Evolutionary conservation across 2,113 vertebrate species (phyloP), one percentile per base, ranked within the genome.

Genomic region (Synodontis membranacea): DNA sequence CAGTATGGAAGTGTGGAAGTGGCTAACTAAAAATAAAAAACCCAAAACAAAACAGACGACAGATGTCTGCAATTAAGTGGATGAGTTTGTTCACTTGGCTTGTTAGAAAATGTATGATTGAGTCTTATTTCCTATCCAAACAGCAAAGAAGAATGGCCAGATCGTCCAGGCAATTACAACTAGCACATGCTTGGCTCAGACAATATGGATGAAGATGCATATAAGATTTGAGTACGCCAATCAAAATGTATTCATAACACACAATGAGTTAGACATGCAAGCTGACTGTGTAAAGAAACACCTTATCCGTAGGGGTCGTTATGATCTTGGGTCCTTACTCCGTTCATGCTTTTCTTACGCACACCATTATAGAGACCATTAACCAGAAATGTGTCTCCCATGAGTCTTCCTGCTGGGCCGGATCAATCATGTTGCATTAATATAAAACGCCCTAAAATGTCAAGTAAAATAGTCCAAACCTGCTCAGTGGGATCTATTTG

Each of bases 401-500:
- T 39, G 82, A 87, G 62, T 84, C 39, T 72, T 34, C 46, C 23
- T 39, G 70, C 54, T 31, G 60, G 42, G 37, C 17, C 34, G 54
- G 83, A 60, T 84, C 70, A 84, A 76, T 86, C 62, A 68, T 2
- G 39, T 80, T 9, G 23, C 34, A 79, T 60, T 39, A 42, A 78
- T 86, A 44, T 28, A 42, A 70, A 68, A 52, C 83, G 68, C 4
- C 76, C 42, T 42, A 88, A 88, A 60, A 86, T 52, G 66, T 88
- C 85, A 82, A 52, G 37, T 58, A 37, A 68, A 60, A 79, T 31
- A 44, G 52, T 84, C 48, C 31, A 5, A 39, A 50, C 31, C 34
- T 4, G 7, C 80, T 80, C 79, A 85, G 58, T 50, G 42, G n/a
- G 48, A 78, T 88, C 80, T 58, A 21, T 79, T 86, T 79, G 62